Conservation (phyloP, 2,797 vertebrate genomes). For the Propithecus perrieri region DNA sequence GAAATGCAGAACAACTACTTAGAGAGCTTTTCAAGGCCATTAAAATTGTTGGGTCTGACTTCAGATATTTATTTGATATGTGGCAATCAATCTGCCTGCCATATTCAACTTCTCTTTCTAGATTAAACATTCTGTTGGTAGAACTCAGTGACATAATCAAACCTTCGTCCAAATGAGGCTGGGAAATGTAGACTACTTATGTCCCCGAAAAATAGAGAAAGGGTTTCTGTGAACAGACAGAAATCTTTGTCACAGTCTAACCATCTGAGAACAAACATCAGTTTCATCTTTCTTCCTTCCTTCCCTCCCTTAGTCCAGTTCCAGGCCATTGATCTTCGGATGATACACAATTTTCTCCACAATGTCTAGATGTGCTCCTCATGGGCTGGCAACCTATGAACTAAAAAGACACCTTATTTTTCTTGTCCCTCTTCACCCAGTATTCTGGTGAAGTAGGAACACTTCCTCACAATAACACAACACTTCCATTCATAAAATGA, state of each 20-base stretch:
- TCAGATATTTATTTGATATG: background rate
- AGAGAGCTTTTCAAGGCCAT: background rate
- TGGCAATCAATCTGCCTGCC: background rate
- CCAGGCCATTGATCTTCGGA: background rate
- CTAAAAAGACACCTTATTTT: background rate
- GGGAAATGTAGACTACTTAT: background rate
- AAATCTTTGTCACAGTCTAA: background rate
- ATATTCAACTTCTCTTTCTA: background rate
- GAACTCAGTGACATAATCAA: background rate
- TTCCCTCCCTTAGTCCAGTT: background rate
- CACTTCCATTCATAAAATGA: background rate
- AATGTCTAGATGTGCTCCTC: background rate
- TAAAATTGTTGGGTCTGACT: background rate
- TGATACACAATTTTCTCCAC: background rate
- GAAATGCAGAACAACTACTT: background rate
- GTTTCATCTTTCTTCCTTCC: background rate
- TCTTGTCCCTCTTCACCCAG: background rate
- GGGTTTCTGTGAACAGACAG: background rate
- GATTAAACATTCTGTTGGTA: background rate
- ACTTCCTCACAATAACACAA: background rate
- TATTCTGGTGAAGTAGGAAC: background rate
- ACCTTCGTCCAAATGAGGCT: background rate
- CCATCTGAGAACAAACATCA: background rate
- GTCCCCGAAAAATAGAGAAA: background rate
- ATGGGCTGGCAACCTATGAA: background rate